Conservation (phyloP, 2,888 invertebrate species). For the Clostera curtula region DNA sequence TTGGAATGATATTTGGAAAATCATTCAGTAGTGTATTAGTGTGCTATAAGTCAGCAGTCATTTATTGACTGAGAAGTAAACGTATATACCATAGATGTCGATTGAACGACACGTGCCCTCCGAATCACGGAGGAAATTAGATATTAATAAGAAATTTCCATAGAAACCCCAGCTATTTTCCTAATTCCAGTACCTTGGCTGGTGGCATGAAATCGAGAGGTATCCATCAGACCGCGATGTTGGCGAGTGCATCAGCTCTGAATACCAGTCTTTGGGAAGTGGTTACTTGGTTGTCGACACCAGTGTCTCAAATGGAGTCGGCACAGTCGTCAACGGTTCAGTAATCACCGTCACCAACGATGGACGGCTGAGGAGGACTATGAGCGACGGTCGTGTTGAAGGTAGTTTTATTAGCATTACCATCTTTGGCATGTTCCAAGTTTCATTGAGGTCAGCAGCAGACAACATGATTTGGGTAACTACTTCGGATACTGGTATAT, state of each 20-base stretch:
- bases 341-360: constrained; percentile 28
- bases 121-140: no score
- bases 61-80: no score
- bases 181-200: constrained; percentile 43
- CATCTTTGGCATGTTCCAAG: no score
- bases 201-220: constrained; percentile 60
- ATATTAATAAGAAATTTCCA: no score
- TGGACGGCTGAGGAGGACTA: constrained; percentile 37
- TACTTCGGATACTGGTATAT: no score
- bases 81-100: no score
- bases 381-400: constrained; percentile 19
- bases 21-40: no score
- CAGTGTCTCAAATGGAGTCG: constrained; percentile 28
- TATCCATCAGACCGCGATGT: constrained; percentile 33
- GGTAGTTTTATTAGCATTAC: constrained; percentile 17
- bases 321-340: constrained; percentile 26
- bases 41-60: no score
- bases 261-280: constrained; percentile 26
- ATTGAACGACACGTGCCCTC: no score
- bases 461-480: no score
- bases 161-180: background rate
- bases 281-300: constrained; percentile 37
- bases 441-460: no score
- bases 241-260: constrained; percentile 46
- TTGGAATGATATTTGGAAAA: no score